A percentile compares a stretch with the other conserved stretches of the same genome.
phyloP scores from a whole-genome alignment of 2,113 vertebrate species.

The Lipotes vexillifer region DNA sequence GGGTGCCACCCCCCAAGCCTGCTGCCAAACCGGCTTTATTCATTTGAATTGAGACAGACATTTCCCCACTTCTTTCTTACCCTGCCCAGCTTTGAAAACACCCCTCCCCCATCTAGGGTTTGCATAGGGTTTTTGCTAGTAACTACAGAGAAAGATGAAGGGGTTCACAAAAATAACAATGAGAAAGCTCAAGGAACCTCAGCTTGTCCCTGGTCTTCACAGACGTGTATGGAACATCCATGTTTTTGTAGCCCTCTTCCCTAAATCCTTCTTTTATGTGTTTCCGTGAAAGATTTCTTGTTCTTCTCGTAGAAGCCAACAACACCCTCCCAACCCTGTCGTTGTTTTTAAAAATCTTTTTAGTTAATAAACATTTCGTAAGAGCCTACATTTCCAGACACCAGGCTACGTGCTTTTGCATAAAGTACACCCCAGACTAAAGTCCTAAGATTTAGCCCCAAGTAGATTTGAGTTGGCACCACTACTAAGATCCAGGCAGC shows the following conservation, averaged over 20 bases:
- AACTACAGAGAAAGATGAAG: not conserved
- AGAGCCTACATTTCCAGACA: slow-evolving; percentile 25
- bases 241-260: not conserved
- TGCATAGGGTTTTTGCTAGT: slow-evolving; percentile 2
- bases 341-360: not conserved
- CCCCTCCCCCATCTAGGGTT: not conserved
- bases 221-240: not conserved
- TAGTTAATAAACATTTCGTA: slow-evolving; percentile 18
- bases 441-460: not conserved
- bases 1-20: slow-evolving; percentile 3
- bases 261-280: not conserved
- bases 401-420: slow-evolving; percentile 1
- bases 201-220: not conserved
- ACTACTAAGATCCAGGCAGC: not conserved
- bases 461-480: not conserved
- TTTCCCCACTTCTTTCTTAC: slow-evolving; percentile 26
- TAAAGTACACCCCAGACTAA: not conserved
- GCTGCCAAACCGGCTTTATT: slow-evolving; percentile 28
- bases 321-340: not conserved
- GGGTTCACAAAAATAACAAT: not conserved
- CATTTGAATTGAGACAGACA: slow-evolving; percentile 26
- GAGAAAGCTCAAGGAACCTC: slow-evolving; percentile 1
- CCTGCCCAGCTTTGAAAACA: slow-evolving; percentile 16
- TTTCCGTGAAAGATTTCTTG: slow-evolving; percentile 26
- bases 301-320: slow-evolving; percentile 18